A percentile compares a stretch with the other conserved stretches of the same genome.
These are phyloP conservation scores for Solenodon paradoxus DNA, from an alignment of 2,113 vertebrate species.

Conservation along the genomic window DNA sequence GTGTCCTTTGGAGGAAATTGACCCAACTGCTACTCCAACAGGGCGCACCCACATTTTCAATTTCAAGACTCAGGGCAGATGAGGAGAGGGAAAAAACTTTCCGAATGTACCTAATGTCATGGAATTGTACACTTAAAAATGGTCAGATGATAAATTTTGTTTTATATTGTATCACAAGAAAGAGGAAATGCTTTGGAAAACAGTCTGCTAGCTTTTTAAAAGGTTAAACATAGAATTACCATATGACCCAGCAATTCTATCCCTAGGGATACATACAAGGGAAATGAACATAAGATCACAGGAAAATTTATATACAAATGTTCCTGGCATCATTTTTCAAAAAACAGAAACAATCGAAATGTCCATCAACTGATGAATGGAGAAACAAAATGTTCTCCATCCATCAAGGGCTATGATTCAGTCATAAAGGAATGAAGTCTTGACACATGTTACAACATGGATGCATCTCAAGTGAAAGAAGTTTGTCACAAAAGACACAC, in stretches of 20 bases:
- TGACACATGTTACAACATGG: neutral
- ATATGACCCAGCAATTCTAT: too few relatives aligned
- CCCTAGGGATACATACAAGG: neutral
- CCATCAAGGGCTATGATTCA: neutral
- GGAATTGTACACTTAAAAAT: too few relatives aligned
- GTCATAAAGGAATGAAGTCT: neutral
- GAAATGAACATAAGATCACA: neutral
- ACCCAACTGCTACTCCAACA: too few relatives aligned
- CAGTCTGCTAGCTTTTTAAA: too few relatives aligned
- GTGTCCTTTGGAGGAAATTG: too few relatives aligned
- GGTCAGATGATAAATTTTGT: neutral
- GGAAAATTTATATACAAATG: neutral
- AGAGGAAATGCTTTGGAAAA: neutral
- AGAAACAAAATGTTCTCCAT: neutral
- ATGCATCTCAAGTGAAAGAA: neutral
- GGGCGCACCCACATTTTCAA: neutral
- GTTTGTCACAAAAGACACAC: neutral
- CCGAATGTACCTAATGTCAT: neutral
- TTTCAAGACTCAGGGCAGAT: neutral
- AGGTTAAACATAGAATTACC: too few relatives aligned
- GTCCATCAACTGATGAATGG: neutral
- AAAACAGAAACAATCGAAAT: neutral
- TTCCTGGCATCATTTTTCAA: neutral
- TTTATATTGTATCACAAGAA: neutral
- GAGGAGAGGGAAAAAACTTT: neutral